phyloP scores from a whole-genome alignment of 1,140 invertebrate genomes.

The Drosophila nikananu region DNA sequence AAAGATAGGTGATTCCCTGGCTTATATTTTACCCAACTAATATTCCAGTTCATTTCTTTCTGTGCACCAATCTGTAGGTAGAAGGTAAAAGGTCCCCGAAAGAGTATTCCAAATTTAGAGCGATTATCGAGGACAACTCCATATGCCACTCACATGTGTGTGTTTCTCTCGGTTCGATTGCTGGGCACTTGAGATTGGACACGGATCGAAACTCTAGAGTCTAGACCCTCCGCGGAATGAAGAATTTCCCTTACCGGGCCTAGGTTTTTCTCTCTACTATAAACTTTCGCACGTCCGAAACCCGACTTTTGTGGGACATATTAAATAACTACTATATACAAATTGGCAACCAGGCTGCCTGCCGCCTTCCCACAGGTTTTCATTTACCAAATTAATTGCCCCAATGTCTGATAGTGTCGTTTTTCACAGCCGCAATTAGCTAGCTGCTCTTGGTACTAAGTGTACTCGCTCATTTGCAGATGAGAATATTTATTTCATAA shows the following conservation, averaged over 20 bases:
- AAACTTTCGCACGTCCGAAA: slow-evolving; percentile 66
- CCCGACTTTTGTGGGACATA: neutral
- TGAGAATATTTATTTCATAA: slow-evolving; percentile 71
- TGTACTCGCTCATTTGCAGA: slow-evolving; percentile 62
- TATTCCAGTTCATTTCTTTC: neutral
- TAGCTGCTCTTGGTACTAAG: slow-evolving; percentile 40
- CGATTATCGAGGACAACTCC: slow-evolving; percentile 45
- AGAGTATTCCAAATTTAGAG: slow-evolving; percentile 47
- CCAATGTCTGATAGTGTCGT: slow-evolving; percentile 43
- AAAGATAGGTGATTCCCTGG: too few species aligned
- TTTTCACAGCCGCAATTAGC: slow-evolving; percentile 65
- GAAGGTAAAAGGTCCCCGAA: slow-evolving; percentile 36
- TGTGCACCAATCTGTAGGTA: slow-evolving; percentile 29
- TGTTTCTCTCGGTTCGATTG: neutral
- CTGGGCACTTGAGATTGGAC: slow-evolving; percentile 36
- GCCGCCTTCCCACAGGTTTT: slow-evolving; percentile 72
- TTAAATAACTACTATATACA: neutral
- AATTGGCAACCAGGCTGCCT: neutral
- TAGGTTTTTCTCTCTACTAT: slow-evolving; percentile 14
- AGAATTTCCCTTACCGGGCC: slow-evolving; percentile 14
- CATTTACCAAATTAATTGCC: slow-evolving; percentile 54
- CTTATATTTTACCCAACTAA: neutral
- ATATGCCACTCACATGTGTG: slow-evolving; percentile 41
- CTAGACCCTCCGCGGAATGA: slow-evolving; percentile 5
- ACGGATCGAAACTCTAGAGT: slow-evolving; percentile 9